Conservation (phyloP, 2,113 vertebrate genomes). For the Tichodroma muraria region DNA sequence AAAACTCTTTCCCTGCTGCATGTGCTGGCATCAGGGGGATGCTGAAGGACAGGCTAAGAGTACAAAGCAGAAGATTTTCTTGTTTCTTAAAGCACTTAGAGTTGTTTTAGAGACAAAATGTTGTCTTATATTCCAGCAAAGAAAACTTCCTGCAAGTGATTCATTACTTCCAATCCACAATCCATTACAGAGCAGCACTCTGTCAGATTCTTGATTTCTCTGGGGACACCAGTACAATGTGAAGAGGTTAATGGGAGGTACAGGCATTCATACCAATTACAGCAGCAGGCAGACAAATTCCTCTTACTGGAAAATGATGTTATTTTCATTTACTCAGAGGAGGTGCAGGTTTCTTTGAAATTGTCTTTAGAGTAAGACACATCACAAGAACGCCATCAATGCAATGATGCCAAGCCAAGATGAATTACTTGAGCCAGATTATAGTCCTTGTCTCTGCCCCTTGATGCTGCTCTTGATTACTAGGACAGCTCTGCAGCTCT, state of each 20-base stretch:
- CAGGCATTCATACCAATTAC: background rate
- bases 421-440: background rate
- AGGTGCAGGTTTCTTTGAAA: background rate
- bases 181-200: background rate
- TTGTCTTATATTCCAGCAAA: background rate
- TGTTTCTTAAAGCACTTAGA: background rate
- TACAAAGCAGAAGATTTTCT: background rate
- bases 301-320: background rate
- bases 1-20: background rate
- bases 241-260: background rate
- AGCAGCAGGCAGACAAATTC: background rate
- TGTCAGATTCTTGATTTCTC: slow-evolving; percentile 1
- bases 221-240: background rate
- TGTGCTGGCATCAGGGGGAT: background rate
- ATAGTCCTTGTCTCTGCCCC: background rate
- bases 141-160: background rate
- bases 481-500: background rate
- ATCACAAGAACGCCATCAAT: background rate
- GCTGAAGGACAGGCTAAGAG: background rate
- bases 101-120: background rate
- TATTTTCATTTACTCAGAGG: background rate
- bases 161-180: background rate
- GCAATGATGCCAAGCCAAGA: background rate
- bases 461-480: background rate
- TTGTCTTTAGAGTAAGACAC: background rate